phyloP scores from a whole-genome alignment of 2,888 invertebrate species.

The Cotesia congregata region DNA sequence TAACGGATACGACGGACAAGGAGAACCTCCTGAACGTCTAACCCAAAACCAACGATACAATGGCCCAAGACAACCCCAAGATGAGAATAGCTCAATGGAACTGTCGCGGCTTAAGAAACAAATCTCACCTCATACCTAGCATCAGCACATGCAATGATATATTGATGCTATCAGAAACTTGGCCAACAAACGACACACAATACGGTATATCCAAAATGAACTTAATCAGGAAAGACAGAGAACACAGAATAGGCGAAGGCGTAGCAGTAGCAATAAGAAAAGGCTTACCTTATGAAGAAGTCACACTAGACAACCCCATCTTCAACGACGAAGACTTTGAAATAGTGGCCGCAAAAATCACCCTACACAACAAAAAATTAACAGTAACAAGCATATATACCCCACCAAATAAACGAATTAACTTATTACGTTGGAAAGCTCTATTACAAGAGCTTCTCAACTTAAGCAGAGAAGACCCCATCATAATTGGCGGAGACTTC shows the following conservation, averaged over 20 bases:
- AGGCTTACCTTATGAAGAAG: not conserved
- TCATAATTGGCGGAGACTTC: conserved; percentile 19
- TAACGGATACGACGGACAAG: no score
- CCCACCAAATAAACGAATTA: not conserved
- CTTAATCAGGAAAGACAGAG: conserved; percentile 6
- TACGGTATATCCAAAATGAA: not conserved
- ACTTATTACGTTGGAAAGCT: not conserved
- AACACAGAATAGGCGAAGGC: not conserved
- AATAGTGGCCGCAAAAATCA: not conserved
- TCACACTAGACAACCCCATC: not conserved
- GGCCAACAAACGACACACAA: no score
- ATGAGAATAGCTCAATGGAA: no score
- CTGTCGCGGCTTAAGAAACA: no score
- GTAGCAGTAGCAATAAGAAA: not conserved
- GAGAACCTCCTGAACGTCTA: no score
- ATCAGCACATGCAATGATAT: no score
- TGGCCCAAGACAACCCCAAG: no score
- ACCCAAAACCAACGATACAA: no score
- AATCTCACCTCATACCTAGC: no score
- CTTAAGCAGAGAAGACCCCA: not conserved
- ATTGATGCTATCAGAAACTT: no score
- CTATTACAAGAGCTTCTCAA: not conserved
- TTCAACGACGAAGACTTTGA: not conserved
- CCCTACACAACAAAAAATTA: not conserved
- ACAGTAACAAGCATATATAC: not conserved